Evolutionary conservation across 1,140 invertebrate genomes (phyloP).

Genomic region (Procambarus virginalis): DNA sequence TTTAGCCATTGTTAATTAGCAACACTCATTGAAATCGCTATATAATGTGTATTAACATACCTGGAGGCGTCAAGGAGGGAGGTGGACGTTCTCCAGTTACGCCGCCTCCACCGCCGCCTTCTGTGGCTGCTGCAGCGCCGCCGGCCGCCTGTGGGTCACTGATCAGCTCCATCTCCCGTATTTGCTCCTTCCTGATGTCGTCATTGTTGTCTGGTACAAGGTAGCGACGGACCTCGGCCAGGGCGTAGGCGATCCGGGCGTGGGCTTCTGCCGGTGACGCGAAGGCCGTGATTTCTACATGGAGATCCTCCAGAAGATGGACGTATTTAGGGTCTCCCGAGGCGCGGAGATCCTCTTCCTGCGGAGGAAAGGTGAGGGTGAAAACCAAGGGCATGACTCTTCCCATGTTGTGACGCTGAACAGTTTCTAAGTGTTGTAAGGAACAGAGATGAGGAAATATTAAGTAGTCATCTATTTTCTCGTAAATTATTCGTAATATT

Average conservation of each 20-base stretch:
- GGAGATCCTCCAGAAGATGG: slow-evolving; percentile 93
- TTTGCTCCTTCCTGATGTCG: slow-evolving; percentile 85
- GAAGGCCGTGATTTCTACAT: slow-evolving; percentile 93
- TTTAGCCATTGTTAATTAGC: too few relatives aligned
- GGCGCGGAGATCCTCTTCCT: slow-evolving; percentile 91
- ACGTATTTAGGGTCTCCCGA: slow-evolving; percentile 93
- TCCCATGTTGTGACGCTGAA: not conserved
- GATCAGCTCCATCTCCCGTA: slow-evolving; percentile 84
- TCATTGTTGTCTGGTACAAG: slow-evolving; percentile 79
- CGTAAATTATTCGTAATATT: too few relatives aligned
- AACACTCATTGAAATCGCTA: too few relatives aligned
- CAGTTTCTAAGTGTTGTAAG: too few relatives aligned
- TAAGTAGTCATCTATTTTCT: too few relatives aligned
- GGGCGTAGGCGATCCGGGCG: slow-evolving; percentile 89
- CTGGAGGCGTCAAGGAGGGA: slow-evolving; percentile 50
- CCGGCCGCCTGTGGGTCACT: slow-evolving; percentile 57
- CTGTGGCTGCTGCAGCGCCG: slow-evolving; percentile 54
- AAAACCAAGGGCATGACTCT: not conserved
- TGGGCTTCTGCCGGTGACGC: slow-evolving; percentile 95
- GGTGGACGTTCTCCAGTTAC: slow-evolving; percentile 47
- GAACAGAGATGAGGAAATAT: too few relatives aligned
- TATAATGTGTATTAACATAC: slow-evolving; percentile 3
- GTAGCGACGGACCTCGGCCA: slow-evolving; percentile 81
- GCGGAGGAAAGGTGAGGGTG: slow-evolving; percentile 54
- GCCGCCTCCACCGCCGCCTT: slow-evolving; percentile 28